phyloP scores from a whole-genome alignment of 1,140 invertebrate species.

The Teleopsis dalmanni region DNA sequence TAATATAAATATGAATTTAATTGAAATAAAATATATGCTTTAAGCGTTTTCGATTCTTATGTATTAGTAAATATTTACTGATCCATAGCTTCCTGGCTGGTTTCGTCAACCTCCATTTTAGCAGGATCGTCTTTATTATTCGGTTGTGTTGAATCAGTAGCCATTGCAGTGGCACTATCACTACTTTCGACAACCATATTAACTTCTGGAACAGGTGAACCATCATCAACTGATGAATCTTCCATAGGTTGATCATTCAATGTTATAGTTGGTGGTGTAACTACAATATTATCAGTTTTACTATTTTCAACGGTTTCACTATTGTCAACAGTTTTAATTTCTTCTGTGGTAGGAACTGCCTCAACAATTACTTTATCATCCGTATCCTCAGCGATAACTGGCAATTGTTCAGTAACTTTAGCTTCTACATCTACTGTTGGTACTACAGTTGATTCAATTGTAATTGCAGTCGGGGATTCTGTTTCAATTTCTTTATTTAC shows the following conservation, averaged over 20 bases:
- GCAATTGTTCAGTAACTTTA: not conserved
- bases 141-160: constrained; percentile 27
- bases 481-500: constrained; percentile 1
- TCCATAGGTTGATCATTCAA: constrained; percentile 40
- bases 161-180: constrained; percentile 19
- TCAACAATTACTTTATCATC: too few species aligned
- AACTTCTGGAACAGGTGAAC: constrained; percentile 26
- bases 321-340: not conserved
- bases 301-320: not conserved
- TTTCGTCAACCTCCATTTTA: constrained; percentile 42
- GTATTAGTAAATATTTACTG: constrained; percentile 22
- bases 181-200: constrained; percentile 26
- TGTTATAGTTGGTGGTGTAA: constrained; percentile 8
- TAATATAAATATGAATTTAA: not conserved
- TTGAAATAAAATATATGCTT: not conserved
- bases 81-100: constrained; percentile 42
- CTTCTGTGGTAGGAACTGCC: constrained; percentile 10
- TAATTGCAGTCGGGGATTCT: not conserved
- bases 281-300: not conserved
- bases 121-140: constrained; percentile 26
- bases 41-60: not conserved
- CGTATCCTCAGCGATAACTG: constrained; percentile 1
- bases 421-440: not conserved
- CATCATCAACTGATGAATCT: constrained; percentile 18
- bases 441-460: not conserved